A percentile compares a stretch with the other conserved stretches of the same genome.
These are phyloP conservation scores for Pseudomyrmex concolor DNA, from an alignment of 1,140 invertebrate genomes.

Conservation along the genomic window DNA sequence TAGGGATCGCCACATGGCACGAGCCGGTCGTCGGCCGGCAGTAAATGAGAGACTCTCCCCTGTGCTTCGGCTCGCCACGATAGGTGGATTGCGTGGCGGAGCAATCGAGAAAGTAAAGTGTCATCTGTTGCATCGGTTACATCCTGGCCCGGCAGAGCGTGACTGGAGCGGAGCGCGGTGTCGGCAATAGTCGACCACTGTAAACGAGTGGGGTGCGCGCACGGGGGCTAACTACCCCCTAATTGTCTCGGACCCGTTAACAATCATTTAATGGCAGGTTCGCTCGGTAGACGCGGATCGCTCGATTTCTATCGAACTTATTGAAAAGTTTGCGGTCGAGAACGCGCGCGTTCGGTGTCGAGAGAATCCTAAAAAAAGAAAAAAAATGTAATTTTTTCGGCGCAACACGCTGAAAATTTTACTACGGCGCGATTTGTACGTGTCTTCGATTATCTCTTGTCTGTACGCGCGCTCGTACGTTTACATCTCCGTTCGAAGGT, in stretches of 20 bases:
- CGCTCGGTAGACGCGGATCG: slow-evolving; percentile 21
- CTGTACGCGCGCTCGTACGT: neutral
- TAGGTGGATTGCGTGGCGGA: slow-evolving; percentile 67
- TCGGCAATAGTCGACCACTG: slow-evolving; percentile 67
- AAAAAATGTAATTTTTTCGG: slow-evolving; percentile 10
- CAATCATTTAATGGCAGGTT: slow-evolving; percentile 48
- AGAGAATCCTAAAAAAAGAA: neutral
- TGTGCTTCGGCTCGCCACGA: slow-evolving; percentile 52
- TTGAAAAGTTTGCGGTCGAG: slow-evolving; percentile 30
- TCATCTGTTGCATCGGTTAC: slow-evolving; percentile 84
- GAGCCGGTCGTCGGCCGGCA: slow-evolving; percentile 65
- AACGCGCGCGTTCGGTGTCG: neutral
- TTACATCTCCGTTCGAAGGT: neutral
- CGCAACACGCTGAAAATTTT: neutral
- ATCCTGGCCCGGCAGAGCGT: slow-evolving; percentile 71
- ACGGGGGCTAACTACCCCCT: slow-evolving; percentile 76
- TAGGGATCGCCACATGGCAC: slow-evolving; percentile 79
- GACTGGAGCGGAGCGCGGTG: slow-evolving; percentile 57
- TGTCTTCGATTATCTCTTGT: slow-evolving; percentile 34
- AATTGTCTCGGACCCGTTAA: slow-evolving; percentile 70
- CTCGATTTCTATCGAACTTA: slow-evolving; percentile 39
- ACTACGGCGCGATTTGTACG: neutral
- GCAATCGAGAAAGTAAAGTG: slow-evolving; percentile 76
- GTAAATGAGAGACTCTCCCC: slow-evolving; percentile 72
- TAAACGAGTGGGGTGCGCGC: slow-evolving; percentile 60